Evolutionary conservation across 37 sponge, comb jelly and placozoan genomes (phyloP).

Genomic region (Chondrilla cf. caribensis): DNA sequence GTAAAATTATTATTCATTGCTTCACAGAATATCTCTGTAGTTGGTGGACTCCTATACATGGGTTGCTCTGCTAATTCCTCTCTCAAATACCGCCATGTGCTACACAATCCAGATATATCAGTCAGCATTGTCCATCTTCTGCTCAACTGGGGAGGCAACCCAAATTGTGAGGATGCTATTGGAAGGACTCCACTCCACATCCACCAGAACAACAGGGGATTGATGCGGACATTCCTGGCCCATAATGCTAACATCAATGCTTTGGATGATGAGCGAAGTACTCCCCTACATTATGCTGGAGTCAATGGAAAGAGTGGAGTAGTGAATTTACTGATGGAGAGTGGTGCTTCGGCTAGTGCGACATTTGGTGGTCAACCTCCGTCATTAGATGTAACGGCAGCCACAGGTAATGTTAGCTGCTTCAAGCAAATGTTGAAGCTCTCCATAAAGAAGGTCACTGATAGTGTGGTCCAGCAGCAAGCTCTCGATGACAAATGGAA

Average conservation of each 20-base stretch:
- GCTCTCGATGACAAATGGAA: too few relatives aligned
- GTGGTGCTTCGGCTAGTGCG: neutral
- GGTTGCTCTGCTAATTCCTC: neutral
- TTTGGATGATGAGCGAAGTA: neutral
- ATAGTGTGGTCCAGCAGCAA: too few relatives aligned
- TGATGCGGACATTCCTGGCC: neutral
- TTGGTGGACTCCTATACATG: slow-evolving; percentile 11
- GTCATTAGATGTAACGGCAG: too few relatives aligned
- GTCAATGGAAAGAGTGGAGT: neutral
- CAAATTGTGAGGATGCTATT: neutral
- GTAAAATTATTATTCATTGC: too few relatives aligned
- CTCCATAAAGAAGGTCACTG: too few relatives aligned
- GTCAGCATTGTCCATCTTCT: slow-evolving; percentile 7
- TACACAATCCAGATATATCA: neutral
- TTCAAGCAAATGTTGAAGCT: too few relatives aligned
- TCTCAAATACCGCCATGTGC: neutral
- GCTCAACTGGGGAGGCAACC: slow-evolving; percentile 28
- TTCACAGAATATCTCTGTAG: neutral
- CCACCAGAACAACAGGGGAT: neutral
- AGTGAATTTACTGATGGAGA: neutral
- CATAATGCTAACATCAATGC: neutral
- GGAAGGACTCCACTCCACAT: slow-evolving; percentile 18
- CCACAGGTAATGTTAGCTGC: too few relatives aligned
- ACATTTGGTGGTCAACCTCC: too few relatives aligned
- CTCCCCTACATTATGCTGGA: slow-evolving; percentile 8